Base-by-base conservation (phyloP, 2,113 vertebrate species). In the Perognathus longimembris region DNA sequence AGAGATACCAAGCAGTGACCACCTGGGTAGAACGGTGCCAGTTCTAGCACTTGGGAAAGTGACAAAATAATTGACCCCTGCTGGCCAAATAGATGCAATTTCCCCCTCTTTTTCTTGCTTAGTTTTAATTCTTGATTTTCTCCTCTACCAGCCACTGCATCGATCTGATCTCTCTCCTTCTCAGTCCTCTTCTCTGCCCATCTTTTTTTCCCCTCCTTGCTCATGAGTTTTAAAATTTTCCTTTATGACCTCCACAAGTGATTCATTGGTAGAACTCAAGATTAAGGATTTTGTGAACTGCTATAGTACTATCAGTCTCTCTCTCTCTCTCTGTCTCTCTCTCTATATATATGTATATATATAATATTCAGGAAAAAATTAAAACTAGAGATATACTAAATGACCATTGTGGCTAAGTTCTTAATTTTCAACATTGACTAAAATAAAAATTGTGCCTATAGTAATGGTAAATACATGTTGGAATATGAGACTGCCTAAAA, bases 391-490 rank as follows among this genome's bases (percentile, higher is more conserved):
- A 8, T 36, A 7, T 20, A 42, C 26, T 61, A 77, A 89, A 74
- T 69, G 22, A 42, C 36, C 26, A 59, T 85, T 92, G 91, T 28
- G 32, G 42, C 42, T 84, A 80, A 86, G 42, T 34, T 36, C 11
- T 50, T 93, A 78, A 89, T 86, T 5, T 3, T 90, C 12, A 36
- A 11, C 59, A 75, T 66, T 85, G 59, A 83, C 40, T 75, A 73
- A 92, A 94, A 89, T 86, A 4, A 94, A 64, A 71, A 71, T 67
- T 40, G 36, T 91, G 30, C 36, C 77, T 89, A 89, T 86, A 7
- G 32, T 45, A 32, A 84, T 26, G 30, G 70, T 74, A 69, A 85
- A 85, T 73, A 59, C 79, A 84, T 63, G 85, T 92, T 79, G 75
- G 71, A 63, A 26, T 83, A 7, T 17, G 14, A 74, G 28, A 75